phyloP scores from a whole-genome alignment of 2,113 vertebrate species.

The Leuciscus idus region DNA sequence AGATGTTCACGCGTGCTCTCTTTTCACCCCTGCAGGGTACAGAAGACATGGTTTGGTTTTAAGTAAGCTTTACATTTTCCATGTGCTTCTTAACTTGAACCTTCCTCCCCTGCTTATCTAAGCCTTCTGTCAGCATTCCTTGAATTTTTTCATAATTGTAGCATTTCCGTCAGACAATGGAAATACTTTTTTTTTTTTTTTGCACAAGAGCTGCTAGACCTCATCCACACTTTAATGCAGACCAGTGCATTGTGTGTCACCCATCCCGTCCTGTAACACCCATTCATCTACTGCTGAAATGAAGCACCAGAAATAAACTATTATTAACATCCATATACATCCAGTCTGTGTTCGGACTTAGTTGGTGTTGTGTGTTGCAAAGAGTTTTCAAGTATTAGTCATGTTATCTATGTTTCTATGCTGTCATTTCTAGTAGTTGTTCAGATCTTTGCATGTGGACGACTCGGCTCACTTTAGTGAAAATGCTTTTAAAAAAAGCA shows the following conservation, averaged over 20 bases:
- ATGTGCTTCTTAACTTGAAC: not conserved
- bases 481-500: not conserved
- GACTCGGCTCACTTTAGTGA: not conserved
- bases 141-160: not conserved
- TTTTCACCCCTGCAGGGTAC: constrained; percentile 72
- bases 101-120: constrained; percentile 9
- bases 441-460: not conserved
- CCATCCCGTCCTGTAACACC: not conserved
- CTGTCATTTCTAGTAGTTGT: not conserved
- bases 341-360: not conserved
- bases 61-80: constrained; percentile 75
- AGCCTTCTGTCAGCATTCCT: not conserved
- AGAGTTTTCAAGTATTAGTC: not conserved
- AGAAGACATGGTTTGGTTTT: constrained; percentile 81
- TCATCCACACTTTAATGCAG: not conserved
- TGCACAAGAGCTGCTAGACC: not conserved
- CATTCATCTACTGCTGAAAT: not conserved
- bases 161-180: not conserved
- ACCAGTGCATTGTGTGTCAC: not conserved
- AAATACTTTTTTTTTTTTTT: not conserved
- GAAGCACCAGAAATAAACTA: not conserved
- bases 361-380: constrained; percentile 8
- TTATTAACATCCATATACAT: not conserved
- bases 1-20: constrained; percentile 43
- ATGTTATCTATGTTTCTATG: not conserved